Evolutionary conservation across 1,140 invertebrate genomes (phyloP).

Genomic region (Drosophila tristis): DNA sequence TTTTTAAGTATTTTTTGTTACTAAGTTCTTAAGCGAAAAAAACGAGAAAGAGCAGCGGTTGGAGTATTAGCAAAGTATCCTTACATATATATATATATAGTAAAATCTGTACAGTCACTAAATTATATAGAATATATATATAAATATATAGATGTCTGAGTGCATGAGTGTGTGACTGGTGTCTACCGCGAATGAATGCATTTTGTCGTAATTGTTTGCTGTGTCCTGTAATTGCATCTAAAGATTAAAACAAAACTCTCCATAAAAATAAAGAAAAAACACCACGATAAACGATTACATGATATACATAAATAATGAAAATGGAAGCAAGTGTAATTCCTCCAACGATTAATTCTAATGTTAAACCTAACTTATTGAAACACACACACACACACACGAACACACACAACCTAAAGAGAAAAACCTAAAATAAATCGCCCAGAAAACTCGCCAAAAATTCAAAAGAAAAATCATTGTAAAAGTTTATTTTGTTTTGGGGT

Average conservation of each 20-base stretch:
- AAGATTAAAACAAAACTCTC: conserved; percentile 15
- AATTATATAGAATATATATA: conserved; percentile 29
- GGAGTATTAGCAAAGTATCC: conserved; percentile 43
- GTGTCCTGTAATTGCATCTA: conserved; percentile 51
- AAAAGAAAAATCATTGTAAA: conserved; percentile 40
- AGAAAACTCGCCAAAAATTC: conserved; percentile 54
- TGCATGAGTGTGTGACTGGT: conserved; percentile 3
- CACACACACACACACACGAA: conserved; percentile 5
- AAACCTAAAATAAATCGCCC: conserved; percentile 29
- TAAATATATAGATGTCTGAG: conserved; percentile 21
- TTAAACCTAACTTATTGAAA: conserved; percentile 76
- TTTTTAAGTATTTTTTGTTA: conserved; percentile 48
- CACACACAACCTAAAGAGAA: conserved; percentile 23
- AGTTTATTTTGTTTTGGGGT: conserved; percentile 10
- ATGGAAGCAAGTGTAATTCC: conserved; percentile 48
- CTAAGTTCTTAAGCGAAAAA: conserved; percentile 55
- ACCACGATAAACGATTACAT: conserved; percentile 4
- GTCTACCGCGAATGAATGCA: conserved; percentile 23
- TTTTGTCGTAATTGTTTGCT: conserved; percentile 66
- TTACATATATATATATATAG: conserved; percentile 37
- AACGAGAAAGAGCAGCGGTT: background rate
- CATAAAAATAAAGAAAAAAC: too few relatives aligned
- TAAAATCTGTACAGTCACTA: conserved; percentile 68
- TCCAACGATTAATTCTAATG: conserved; percentile 58
- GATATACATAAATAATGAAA: conserved; percentile 23